Base-by-base conservation (phyloP, 1,140 invertebrate species). In the Steinernema khuongi region DNA sequence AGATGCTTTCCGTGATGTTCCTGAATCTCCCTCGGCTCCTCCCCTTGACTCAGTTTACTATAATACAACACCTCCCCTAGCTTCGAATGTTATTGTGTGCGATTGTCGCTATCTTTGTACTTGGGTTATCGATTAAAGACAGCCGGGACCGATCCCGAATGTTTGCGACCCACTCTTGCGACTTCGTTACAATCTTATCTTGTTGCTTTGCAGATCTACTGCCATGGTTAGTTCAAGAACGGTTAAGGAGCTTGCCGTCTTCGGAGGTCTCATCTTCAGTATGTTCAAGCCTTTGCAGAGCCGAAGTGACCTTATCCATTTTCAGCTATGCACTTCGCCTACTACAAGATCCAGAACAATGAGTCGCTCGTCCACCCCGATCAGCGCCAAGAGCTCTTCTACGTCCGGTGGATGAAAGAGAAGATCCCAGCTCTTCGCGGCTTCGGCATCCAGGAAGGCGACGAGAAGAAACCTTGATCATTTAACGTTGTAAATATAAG, bases 271-370 rank as follows among this genome's bases (percentile, higher is more conserved):
- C 19, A 22, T 60, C 50, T 60, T 60, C 19, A 60, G 50, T 60
- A 26, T n/a, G 50, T n/a, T n/a, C 4, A 22, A 60, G 4, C 14
- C 4, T 60, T 2, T 22, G 11, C 50, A n/a, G 4, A 14, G 7
- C 50, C 7, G 4, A 17, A n/a, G 4, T 14, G 14, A 22, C 14
- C 14, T 26, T 60, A 4, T 60, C 26, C 11, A 41, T 4, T 60
- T 60, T 60, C 19, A 60, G 50, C 50, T 11, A 60, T 60, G 50
- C 50, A 60, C 19, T 60, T 60, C 19, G 50, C 50, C 7, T 60
- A 60, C 22, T 60, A 60, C 50, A 60, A 60, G 50, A 60, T 60
- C 19, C 50, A 60, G 50, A 60, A 60, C 19, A 60, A 60, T 26
- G 50, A 60, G 19, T 14, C 50, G 7, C 50, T 60, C 26, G 50